Percentiles rank a stretch among this genome's conserved stretches.
phyloP scores from a whole-genome alignment of 2,888 invertebrate species.

The Parnassius mnemosyne region DNA sequence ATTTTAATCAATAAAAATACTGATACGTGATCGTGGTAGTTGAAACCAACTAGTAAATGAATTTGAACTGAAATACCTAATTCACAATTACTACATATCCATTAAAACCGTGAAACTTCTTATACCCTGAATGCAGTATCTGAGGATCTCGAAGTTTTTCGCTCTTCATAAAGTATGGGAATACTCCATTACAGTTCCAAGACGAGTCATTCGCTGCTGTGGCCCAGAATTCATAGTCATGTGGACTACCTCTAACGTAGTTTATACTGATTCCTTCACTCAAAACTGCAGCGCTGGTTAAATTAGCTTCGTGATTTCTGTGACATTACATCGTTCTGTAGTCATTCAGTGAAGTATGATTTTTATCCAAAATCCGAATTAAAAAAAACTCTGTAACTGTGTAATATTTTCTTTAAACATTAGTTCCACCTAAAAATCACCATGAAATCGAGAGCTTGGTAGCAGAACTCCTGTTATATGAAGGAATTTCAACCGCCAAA shows the following conservation, averaged over 20 bases:
- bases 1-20: conserved; percentile 28
- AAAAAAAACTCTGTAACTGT: too few relatives aligned
- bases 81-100: conserved; percentile 36
- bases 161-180: conserved; percentile 42
- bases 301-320: conserved; percentile 19
- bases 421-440: too few relatives aligned
- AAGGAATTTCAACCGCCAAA: too few relatives aligned
- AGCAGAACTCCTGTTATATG: too few relatives aligned
- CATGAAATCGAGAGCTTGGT: too few relatives aligned
- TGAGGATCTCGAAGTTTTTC: conserved; percentile 39
- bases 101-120: conserved; percentile 35
- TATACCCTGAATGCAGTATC: conserved; percentile 31
- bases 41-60: conserved; percentile 47
- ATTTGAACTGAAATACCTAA: conserved; percentile 37
- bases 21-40: conserved; percentile 42
- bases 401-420: too few relatives aligned
- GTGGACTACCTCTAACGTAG: conserved; percentile 37
- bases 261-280: conserved; percentile 47
- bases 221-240: conserved; percentile 45
- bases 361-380: too few relatives aligned
- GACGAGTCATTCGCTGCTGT: conserved; percentile 33
- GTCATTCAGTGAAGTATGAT: conserved; percentile 39
- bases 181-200: conserved; percentile 44
- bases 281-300: conserved; percentile 47
- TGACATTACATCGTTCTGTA: conserved; percentile 32